Evolutionary conservation across 2,113 vertebrate genomes (phyloP).

Genomic region (Sinocyclocheilus anophthalmus): DNA sequence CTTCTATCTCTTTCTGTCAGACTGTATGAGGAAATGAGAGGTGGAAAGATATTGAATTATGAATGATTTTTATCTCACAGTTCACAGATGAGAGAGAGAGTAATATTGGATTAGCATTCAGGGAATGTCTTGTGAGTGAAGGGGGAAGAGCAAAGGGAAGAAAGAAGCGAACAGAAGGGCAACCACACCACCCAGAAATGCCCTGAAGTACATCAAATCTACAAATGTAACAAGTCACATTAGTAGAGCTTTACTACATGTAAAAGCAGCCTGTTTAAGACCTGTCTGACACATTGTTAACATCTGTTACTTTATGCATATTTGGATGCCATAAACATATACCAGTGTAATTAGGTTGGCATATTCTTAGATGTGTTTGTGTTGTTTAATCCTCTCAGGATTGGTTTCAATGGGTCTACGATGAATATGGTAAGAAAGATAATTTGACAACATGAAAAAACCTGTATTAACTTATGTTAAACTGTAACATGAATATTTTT

Average conservation of each 20-base stretch:
- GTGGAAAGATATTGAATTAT: slow-evolving; percentile 58
- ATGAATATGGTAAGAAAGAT: background rate
- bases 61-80: slow-evolving; percentile 59
- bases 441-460: background rate
- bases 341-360: slow-evolving; percentile 1
- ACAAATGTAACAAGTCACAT: slow-evolving; percentile 1
- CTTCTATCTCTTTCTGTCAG: slow-evolving; percentile 32
- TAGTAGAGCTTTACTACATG: background rate
- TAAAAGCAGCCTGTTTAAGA: background rate
- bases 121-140: slow-evolving; percentile 18
- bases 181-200: slow-evolving; percentile 22
- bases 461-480: background rate
- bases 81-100: slow-evolving; percentile 56
- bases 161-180: slow-evolving; percentile 14
- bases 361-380: background rate
- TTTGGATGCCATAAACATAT: background rate
- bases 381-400: slow-evolving; percentile 54
- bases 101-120: slow-evolving; percentile 53
- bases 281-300: background rate
- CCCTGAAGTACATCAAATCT: slow-evolving; percentile 27
- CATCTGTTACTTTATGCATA: background rate
- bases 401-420: background rate
- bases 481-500: background rate
- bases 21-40: slow-evolving; percentile 50
- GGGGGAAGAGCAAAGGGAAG: slow-evolving; percentile 29